Evolutionary conservation across 1,140 invertebrate genomes (phyloP), one percentile per base, ranked within the genome.

Genomic region (Dinothrombium tinctorium): DNA sequence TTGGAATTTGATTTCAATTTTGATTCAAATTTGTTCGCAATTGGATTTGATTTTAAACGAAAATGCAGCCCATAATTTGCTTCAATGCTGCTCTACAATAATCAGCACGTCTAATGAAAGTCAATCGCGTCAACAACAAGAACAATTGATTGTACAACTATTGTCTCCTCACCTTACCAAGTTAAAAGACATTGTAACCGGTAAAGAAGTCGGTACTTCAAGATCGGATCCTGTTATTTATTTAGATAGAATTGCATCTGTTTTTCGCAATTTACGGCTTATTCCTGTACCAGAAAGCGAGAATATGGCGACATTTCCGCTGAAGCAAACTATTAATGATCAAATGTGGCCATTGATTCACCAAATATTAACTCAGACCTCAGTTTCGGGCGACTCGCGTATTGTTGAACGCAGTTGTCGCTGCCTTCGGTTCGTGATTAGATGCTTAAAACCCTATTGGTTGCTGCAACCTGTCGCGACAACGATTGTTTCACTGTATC

Each of bases 321-420:
- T 31, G 12, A 23, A 40, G 8, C 7, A 32, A 7, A 31, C 9
- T 20, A 15, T 46, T n/a, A 32, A 14, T n/a, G 31, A 41, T 3
- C 33, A 47, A 21, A 19, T 48, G 26, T 45, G 43, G 43, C 40
- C 46, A 29, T 38, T 45, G 14, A 17, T 46, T 3, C n/a, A 31
- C 17, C 5, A 21, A n/a, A 19, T 40, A 2, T 24, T 48, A n/a
- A 29, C 20, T 22, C 37, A 46, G 9, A 40, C 8, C 6, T 37
- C 22, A 19, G 17, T 19, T 6, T 9, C 42, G 7, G 58, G 61
- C n/a, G 80, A 90, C 59, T 53, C 71, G 11, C 66, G 82, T 44
- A 69, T 90, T 14, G 86, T 90, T 69, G 90, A 98, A 61, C 67
- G 82, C 46, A 74, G 73, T 54, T 92, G 87, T 58, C 69, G 87